phyloP scores from a whole-genome alignment of 2,888 invertebrate species.

The Microctonus brassicae region DNA sequence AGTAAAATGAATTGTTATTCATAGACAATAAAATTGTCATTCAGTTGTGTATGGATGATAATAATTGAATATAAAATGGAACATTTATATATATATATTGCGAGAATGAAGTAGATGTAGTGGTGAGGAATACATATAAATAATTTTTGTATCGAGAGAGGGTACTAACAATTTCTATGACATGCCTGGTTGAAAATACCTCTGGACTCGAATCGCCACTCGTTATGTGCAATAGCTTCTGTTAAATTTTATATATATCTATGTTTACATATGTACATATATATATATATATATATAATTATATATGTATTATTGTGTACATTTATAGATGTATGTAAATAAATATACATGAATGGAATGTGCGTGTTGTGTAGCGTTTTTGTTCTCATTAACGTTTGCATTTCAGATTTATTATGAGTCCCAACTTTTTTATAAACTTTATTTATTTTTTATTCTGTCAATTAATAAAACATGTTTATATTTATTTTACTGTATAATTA shows the following conservation, averaged over 20 bases:
- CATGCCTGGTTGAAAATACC: conserved; percentile 31
- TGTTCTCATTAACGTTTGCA: no score
- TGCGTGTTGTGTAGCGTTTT: no score
- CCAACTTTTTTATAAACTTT: no score
- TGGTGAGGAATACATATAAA: not conserved
- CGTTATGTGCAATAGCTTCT: conserved; percentile 15
- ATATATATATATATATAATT: not conserved
- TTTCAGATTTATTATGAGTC: no score
- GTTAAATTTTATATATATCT: not conserved
- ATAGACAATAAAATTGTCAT: not conserved
- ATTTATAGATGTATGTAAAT: no score
- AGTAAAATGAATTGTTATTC: not conserved
- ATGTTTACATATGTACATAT: not conserved
- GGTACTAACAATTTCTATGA: conserved; percentile 22
- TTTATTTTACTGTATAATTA: no score
- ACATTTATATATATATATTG: no score
- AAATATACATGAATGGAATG: no score
- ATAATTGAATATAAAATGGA: not conserved
- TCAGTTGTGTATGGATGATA: not conserved
- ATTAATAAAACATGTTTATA: no score
- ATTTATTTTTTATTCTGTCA: no score
- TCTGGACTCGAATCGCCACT: conserved; percentile 25
- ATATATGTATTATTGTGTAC: not conserved
- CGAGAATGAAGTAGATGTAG: not conserved
- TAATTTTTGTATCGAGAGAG: not conserved